Evolutionary conservation across 1,140 invertebrate species (phyloP), one percentile per base, ranked within the genome.

Genomic region (Melitaea cinxia): DNA sequence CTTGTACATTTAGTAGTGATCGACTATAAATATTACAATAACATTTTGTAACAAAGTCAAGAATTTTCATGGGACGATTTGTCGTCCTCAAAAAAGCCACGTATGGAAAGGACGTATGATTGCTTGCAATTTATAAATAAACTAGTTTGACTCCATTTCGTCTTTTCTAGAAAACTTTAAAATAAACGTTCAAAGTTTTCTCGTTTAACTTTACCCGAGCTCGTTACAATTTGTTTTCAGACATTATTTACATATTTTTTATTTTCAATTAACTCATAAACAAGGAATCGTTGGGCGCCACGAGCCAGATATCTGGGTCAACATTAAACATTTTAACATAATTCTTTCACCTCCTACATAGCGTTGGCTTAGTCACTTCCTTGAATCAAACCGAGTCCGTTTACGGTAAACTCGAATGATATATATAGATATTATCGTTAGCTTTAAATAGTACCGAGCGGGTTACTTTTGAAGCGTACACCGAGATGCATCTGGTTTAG

Each of bases 321-420:
- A 68, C 68, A 72, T 76, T 71, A 78, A 82, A 75, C 62, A 75
- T 82, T 83, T 82, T 77, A 80, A 78, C 73, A 77, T 79, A 79
- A 79, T 75, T 83, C 79, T 80, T 78, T 82, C 76, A 75, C 77
- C 78, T 78, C 78, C 65, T 73, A 79, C 76, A 62, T 47, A 50
- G 24, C 54, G 56, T 35, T 47, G 47, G 53, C 37, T 42, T 65
- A 53, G 65, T 75, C 73, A 72, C 69, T 77, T 71, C 70, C 71
- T 78, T 58, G 60, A 75, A 72, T 47, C 71, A 54, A 68, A 53
- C 57, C 49, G 59, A 72, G 55, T 50, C 68, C 65, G 63, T 72
- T 72, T 68, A 70, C 58, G 67, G 61, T 66, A 72, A 72, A 60
- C 61, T 21, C 33, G 59, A 61, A 52, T 58, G 49, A 50, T 68